Evolutionary conservation across 1,140 invertebrate species (phyloP), one percentile per base, ranked within the genome.

Genomic region (Achatina immaculata): DNA sequence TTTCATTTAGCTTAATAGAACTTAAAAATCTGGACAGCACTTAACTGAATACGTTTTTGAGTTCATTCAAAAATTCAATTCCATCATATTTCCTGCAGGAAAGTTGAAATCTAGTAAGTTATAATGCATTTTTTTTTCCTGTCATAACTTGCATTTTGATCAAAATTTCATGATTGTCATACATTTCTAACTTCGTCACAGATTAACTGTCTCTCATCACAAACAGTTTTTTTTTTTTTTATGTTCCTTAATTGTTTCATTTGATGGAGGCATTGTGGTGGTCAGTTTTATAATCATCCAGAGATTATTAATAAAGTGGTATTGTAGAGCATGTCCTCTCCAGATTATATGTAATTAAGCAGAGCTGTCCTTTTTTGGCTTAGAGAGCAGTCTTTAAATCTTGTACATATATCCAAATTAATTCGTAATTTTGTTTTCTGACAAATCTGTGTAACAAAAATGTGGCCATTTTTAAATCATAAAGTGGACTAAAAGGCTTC

Each of bases 51-150:
- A 66, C n/a, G n/a, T 66, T 66, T 14, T 66, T 36, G 6, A 11
- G 6, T 36, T 34, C 28, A 74, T 45, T 45, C 11, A 4, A n/a
- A 62, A 1, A 45, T 40, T 40, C n/a, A 1, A 45, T 40, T 40
- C n/a, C 9, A n/a, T 24, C 55, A 19, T 82, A 48, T 76, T 66
- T n/a, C 58, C 45, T 58, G 72, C 84, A 86, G 85, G 85, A 73
- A 86, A 84, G 71, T 81, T 86, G 51, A 85, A 83, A 82, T 83
- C 84, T 80, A 83, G 85, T 86, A 86, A 86, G 85, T 86, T 69
- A 14, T n/a, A n/a, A n/a, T n/a, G n/a, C n/a, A n/a, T n/a, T n/a
- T n/a, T n/a, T n/a, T 1, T 48, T 78, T 48, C 36, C 2, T 38
- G 11, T 40, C 6, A 28, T 2, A 40, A 31, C 31, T n/a, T 76